Percentiles rank a stretch among this genome's conserved stretches.
These are phyloP conservation scores for Prunella himalayana DNA, from an alignment of 2,113 vertebrate genomes.

Conservation along the genomic window DNA sequence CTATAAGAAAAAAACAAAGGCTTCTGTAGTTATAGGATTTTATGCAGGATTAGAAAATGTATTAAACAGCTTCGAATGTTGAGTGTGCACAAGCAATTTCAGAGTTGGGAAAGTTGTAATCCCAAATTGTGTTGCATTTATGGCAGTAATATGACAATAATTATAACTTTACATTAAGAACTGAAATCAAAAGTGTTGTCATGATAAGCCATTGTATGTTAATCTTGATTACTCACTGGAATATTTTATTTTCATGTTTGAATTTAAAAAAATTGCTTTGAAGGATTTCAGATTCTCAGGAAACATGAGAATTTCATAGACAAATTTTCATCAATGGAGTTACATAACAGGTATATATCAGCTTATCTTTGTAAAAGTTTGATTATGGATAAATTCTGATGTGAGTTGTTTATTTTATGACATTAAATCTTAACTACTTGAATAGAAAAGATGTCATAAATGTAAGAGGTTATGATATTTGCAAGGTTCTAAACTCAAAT, in stretches of 20 bases:
- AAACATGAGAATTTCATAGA: not conserved
- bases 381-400: not conserved
- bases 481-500: not conserved
- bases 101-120: not conserved
- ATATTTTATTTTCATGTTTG: not conserved
- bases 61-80: not conserved
- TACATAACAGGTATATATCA: not conserved
- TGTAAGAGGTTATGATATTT: not conserved
- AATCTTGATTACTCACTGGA: not conserved
- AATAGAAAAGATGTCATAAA: not conserved
- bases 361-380: not conserved
- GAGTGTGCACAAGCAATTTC: not conserved
- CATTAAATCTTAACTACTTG: not conserved
- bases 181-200: not conserved
- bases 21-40: not conserved
- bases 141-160: not conserved
- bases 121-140: not conserved
- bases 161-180: not conserved
- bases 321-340: not conserved
- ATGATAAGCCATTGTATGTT: not conserved
- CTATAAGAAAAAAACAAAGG: not conserved
- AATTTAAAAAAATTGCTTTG: not conserved
- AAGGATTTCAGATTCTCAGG: not conserved
- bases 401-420: not conserved
- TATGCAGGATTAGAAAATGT: not conserved